These are phyloP conservation scores for Microtus pennsylvanicus DNA, from an alignment of 2,113 vertebrate species.

Conservation along the genomic window DNA sequence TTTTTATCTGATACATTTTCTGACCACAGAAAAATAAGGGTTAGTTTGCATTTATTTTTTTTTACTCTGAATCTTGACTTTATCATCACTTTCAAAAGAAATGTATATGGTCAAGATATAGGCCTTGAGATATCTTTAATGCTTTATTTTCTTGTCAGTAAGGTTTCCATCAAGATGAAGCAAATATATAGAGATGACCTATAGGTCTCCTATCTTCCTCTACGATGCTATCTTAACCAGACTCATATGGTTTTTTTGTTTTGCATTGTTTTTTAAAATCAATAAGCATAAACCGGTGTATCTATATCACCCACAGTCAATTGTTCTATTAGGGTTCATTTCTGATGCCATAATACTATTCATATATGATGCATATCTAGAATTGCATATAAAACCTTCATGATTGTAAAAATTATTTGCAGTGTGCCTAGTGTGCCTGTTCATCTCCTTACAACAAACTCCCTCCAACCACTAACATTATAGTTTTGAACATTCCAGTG, in stretches of 20 bases:
- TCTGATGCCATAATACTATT: neutral
- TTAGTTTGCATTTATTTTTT: neutral
- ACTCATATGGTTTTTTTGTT: neutral
- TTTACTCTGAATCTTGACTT: neutral
- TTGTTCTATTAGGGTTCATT: neutral
- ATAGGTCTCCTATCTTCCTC: too few relatives aligned
- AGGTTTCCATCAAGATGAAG: neutral
- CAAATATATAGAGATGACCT: neutral
- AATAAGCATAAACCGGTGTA: neutral
- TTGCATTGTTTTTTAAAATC: neutral
- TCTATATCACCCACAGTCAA: neutral
- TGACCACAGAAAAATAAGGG: neutral
- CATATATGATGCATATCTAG: neutral
- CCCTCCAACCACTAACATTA: neutral
- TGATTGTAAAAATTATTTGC: neutral
- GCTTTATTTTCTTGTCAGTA: neutral
- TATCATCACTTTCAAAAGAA: neutral
- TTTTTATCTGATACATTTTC: neutral
- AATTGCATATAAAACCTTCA: neutral
- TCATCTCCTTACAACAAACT: fast-evolving
- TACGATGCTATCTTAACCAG: neutral
- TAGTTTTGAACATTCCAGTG: neutral
- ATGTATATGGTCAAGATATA: neutral
- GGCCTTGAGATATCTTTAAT: neutral
- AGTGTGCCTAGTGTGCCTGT: neutral